Base-by-base conservation (phyloP, 2,888 invertebrate genomes). In the Pandemis cinnamomeana region DNA sequence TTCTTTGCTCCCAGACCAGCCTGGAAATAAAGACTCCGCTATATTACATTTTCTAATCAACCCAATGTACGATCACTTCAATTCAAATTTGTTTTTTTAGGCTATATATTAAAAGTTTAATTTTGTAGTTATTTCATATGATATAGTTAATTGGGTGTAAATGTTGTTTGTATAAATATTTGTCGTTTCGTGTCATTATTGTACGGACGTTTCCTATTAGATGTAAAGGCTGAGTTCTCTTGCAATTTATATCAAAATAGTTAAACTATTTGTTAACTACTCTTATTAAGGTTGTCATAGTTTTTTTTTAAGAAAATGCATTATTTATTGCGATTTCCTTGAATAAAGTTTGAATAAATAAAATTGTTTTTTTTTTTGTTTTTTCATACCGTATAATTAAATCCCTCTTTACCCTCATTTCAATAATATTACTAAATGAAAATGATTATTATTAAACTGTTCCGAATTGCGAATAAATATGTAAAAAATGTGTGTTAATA, bases 301-400 rank as follows among this genome's bases (percentile, higher is more conserved):
- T 15, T 15, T 48, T 69, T 36, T 20, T 72, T 69, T 44, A 51
- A 51, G 51, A 61, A 69, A 42, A 62, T 70, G 53, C 41, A 36
- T 60, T 73, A 73, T 73, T 73, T 73, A 70, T 73, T 69, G 15
- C 42, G 64, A 64, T 73, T 73, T 66, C 42, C 42, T 60, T 64
- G 8, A 73, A 66, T 70, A 73, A 73, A 73, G 53, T 51, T 41
- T n/a, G 0, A 10, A 41, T 36, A 0, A 13, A 15, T 27, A 36
- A 5, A 11, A 20, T 13, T 15, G 20, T 68, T n/a, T 58, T 13
- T 15, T 13, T 68, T n/a, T 58, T 55, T 68, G n/a, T 51, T 58
- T 63, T 2, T 46, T 46, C 7, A 3, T 46, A 10, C 3, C 6
- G 2, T 44, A 8, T 8, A 44, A 44, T 44, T 7, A 7, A 0